Evolutionary conservation across 2,888 invertebrate species (phyloP), one percentile per base, ranked within the genome.

Genomic region (Mechanitis messenoides): DNA sequence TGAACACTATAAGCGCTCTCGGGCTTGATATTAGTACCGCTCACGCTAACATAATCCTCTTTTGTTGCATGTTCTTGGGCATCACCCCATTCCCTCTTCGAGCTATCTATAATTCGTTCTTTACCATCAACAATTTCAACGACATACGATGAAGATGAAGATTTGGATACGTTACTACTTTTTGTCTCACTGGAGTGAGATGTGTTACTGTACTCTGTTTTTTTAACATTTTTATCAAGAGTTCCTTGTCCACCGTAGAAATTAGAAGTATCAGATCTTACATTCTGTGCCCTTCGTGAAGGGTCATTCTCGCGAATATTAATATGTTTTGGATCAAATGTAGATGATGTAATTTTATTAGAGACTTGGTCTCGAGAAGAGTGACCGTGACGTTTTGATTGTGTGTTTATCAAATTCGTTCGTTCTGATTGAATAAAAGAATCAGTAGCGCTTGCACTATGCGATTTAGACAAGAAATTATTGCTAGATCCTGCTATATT

Each of bases 101-200:
- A 91, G 69, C 89, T 89, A 65, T 93, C 92, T 53, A 93, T 81
- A 53, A 93, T 88, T 47, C 92, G 83, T 80, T 93, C 93, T 75
- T 92, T 92, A 1, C 93, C 93, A 72, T 93, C 92, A 33, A 93
- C 91, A 67, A 92, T 91, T 82, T 94, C 93, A 55, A 93, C 91
- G 42, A 92, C 92, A 72, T 93, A 93, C 20, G 93, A 93, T 28
- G 92, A 91, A 1, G 93, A 92, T 46, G 93, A 91, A 45, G 92
- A 92, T 76, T 93, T 92, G 56, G 90, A 86, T 3, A 90, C 82
- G 62, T 90, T 91, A 64, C 92, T 90, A 69, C 87, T 91, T 74
- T 90, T 90, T 71, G 91, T 83, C 71, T 92, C 91, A 66, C 87
- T 92, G 33, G 85, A 77, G 65, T 87, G 82, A 61, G 78, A 91